A percentile compares a stretch with the other conserved stretches of the same genome.
Evolutionary conservation across 2,113 vertebrate genomes (phyloP).

Genomic region (Rattus rattus): DNA sequence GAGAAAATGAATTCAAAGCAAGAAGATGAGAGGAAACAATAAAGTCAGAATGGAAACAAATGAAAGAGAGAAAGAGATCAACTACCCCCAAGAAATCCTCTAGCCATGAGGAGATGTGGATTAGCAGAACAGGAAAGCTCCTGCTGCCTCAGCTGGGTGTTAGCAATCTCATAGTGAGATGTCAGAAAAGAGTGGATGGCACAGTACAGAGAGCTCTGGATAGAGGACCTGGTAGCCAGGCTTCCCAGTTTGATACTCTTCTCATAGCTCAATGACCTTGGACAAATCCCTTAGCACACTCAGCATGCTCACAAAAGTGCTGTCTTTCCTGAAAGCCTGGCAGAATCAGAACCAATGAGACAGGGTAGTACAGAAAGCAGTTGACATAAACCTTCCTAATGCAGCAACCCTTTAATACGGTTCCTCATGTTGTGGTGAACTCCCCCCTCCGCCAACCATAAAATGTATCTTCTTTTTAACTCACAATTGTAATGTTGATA

Average conservation of each 20-base stretch:
- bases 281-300: neutral
- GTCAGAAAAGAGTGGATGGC: neutral
- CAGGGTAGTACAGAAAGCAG: neutral
- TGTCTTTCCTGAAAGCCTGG: neutral
- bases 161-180: neutral
- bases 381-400: neutral
- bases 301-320: neutral
- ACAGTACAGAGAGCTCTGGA: neutral
- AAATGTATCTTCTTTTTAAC: neutral
- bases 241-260: neutral
- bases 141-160: too few relatives aligned
- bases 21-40: neutral
- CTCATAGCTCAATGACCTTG: neutral
- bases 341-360: neutral
- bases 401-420: neutral
- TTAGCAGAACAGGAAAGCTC: neutral
- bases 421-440: neutral
- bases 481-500: neutral
- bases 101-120: neutral
- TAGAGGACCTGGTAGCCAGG: neutral
- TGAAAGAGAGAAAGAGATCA: neutral
- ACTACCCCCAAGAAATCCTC: neutral
- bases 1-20: constrained; percentile 6
- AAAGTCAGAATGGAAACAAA: neutral
- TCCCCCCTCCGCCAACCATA: neutral